These are phyloP conservation scores for Euplagia quadripunctaria DNA, from an alignment of 2,888 invertebrate genomes.

Conservation along the genomic window DNA sequence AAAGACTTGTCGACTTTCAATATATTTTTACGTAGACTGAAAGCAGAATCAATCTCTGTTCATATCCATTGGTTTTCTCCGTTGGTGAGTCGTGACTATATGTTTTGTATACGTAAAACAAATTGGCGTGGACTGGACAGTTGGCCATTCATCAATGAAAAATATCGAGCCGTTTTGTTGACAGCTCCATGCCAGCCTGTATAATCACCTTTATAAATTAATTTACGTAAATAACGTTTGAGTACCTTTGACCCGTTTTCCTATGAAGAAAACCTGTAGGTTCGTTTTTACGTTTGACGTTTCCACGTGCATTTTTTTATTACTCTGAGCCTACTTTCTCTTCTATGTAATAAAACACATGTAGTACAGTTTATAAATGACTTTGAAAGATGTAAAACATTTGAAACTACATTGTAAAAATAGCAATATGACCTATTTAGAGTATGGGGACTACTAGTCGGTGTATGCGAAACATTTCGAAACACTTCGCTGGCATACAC, in stretches of 20 bases:
- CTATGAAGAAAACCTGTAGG: no score
- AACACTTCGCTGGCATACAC: constrained; percentile 44
- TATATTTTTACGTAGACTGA: constrained; percentile 27
- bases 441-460: constrained; percentile 31
- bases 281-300: no score
- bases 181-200: constrained; percentile 11
- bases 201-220: constrained; percentile 20
- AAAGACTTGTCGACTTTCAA: constrained; percentile 23
- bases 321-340: neutral
- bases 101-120: constrained; percentile 43
- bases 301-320: no score
- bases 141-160: constrained; percentile 48
- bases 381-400: no score
- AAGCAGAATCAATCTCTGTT: constrained; percentile 40
- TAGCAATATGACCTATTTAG: neutral
- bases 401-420: no score
- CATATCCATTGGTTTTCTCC: constrained; percentile 42
- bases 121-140: constrained; percentile 41
- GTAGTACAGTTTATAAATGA: neutral
- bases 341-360: neutral
- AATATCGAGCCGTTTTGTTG: constrained; percentile 21
- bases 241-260: neutral
- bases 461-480: constrained; percentile 46
- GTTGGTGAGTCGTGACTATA: constrained; percentile 40
- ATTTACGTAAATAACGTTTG: neutral